These are phyloP conservation scores for Anthopleura xanthogrammica DNA, from an alignment of 92 coral and sea anemone species.

Conservation along the genomic window DNA sequence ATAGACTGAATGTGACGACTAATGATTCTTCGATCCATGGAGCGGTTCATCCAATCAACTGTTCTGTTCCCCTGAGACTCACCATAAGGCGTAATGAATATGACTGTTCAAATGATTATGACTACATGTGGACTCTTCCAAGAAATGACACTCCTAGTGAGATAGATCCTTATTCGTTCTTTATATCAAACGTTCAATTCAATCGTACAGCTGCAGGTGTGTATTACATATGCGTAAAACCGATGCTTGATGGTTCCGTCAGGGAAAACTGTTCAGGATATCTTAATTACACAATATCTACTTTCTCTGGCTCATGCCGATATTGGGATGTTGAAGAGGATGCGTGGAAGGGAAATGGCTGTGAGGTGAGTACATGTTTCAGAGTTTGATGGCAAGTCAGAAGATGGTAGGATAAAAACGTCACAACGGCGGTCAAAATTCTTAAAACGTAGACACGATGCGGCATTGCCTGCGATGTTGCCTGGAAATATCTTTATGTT, in stretches of 20 bases:
- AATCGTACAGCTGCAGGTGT: constrained; percentile 60
- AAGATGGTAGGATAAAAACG: no score
- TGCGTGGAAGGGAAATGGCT: constrained; percentile 62
- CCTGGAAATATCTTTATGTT: no score
- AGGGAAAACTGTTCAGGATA: constrained; percentile 21
- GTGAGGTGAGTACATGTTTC: constrained; percentile 52
- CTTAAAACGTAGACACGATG: no score
- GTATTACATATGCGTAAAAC: constrained; percentile 36
- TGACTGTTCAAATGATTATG: constrained; percentile 50
- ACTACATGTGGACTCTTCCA: constrained; percentile 72
- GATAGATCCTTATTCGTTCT: constrained; percentile 50
- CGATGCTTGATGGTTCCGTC: constrained; percentile 19
- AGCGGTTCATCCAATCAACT: constrained; percentile 61
- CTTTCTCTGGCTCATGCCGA: constrained; percentile 56
- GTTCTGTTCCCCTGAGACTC: constrained; percentile 46
- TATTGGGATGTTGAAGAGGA: constrained; percentile 61
- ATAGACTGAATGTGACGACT: constrained; percentile 42
- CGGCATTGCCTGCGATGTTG: no score
- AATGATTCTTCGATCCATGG: constrained; percentile 70
- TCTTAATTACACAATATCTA: constrained; percentile 50
- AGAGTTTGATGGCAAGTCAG: no score
- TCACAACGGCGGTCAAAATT: no score
- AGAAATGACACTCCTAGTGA: constrained; percentile 23
- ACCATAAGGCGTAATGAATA: constrained; percentile 39
- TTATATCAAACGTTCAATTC: constrained; percentile 72